Conservation (phyloP, 2,888 invertebrate genomes). For the Periphyllus acericola region DNA sequence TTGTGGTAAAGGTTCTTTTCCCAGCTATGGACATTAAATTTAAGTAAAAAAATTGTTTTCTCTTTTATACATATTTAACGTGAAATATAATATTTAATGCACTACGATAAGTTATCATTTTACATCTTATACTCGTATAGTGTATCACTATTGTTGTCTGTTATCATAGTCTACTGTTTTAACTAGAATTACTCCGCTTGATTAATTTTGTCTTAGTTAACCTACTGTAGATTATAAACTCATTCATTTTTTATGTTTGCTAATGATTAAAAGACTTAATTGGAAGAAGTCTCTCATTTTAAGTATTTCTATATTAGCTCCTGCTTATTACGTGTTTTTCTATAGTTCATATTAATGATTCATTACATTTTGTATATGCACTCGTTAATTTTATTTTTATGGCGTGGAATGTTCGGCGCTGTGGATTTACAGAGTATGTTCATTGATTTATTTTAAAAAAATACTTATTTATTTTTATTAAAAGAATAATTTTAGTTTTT, state of each 20-base stretch:
- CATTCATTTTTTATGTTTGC: conserved; percentile 14
- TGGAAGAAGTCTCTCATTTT: conserved; percentile 17
- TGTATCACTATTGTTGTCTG: background rate
- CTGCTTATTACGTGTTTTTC: too few species aligned
- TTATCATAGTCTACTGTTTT: conserved; percentile 16
- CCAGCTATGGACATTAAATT: background rate
- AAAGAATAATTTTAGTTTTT: too few species aligned
- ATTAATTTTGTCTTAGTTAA: conserved; percentile 47
- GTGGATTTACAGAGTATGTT: background rate
- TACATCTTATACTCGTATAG: conserved; percentile 22
- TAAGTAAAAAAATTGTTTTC: conserved; percentile 27
- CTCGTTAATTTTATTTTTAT: background rate
- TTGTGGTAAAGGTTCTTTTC: background rate
- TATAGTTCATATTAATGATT: conserved; percentile 14
- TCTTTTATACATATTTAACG: background rate
- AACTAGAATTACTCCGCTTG: conserved; percentile 25
- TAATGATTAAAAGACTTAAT: conserved; percentile 26
- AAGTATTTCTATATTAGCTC: background rate
- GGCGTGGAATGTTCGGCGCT: background rate
- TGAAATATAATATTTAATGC: conserved; percentile 1
- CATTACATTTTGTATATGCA: background rate
- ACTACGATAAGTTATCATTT: conserved; percentile 47
- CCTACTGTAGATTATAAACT: conserved; percentile 34
- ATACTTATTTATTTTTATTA: too few species aligned
- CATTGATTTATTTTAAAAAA: background rate